phyloP scores from a whole-genome alignment of 2,797 vertebrate genomes.

The Catostomus latipinnis region DNA sequence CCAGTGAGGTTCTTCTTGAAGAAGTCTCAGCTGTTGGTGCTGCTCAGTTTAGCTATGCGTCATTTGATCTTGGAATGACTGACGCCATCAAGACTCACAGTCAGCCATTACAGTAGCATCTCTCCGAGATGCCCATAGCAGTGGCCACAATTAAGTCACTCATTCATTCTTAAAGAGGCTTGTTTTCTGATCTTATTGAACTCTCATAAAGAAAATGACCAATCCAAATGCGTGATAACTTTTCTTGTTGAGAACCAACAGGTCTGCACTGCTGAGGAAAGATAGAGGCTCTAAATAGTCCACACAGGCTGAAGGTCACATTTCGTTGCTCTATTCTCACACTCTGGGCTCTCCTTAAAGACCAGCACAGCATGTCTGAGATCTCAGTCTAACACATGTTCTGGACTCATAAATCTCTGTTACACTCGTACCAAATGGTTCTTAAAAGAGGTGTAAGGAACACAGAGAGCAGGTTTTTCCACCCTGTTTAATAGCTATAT shows the following conservation, averaged over 20 bases:
- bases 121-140: slow-evolving; percentile 18
- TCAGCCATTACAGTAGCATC: slow-evolving; percentile 45
- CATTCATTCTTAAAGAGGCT: not conserved
- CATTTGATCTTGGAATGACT: slow-evolving; percentile 81
- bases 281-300: slow-evolving; percentile 71
- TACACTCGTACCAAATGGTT: slow-evolving; percentile 24
- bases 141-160: not conserved
- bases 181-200: not conserved
- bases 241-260: slow-evolving; percentile 1
- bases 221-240: not conserved
- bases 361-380: slow-evolving; percentile 39
- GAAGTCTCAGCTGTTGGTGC: slow-evolving; percentile 88
- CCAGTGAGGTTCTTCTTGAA: slow-evolving; percentile 63
- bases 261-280: slow-evolving; percentile 50
- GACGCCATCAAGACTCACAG: slow-evolving; percentile 40
- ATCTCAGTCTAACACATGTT: slow-evolving; percentile 32
- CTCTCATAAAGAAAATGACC: not conserved
- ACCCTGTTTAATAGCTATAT: not conserved
- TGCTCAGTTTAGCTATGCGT: slow-evolving; percentile 84
- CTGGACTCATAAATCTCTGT: slow-evolving; percentile 16
- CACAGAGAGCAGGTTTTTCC: not conserved
- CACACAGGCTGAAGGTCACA: slow-evolving; percentile 70
- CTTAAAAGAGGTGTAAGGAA: slow-evolving; percentile 24
- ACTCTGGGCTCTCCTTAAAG: slow-evolving; percentile 52
- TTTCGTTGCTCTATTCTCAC: slow-evolving; percentile 76